Evolutionary conservation across 2,797 vertebrate genomes (phyloP).

Genomic region (Enteromius viviparus): DNA sequence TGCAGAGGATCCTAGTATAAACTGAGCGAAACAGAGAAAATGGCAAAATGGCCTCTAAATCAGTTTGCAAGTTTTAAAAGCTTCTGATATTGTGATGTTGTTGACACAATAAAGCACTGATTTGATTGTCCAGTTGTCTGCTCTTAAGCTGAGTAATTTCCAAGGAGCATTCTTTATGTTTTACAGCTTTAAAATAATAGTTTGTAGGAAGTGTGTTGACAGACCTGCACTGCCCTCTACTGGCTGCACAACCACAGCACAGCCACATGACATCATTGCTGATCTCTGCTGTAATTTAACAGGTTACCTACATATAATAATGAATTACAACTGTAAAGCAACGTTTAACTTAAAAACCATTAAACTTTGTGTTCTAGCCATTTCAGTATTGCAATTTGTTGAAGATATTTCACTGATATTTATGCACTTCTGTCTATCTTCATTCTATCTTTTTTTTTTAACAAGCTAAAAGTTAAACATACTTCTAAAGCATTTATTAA

Average conservation of each 20-base stretch:
- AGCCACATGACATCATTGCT: not conserved
- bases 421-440: not conserved
- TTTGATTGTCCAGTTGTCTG: not conserved
- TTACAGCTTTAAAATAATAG: not conserved
- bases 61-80: not conserved
- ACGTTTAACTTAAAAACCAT: not conserved
- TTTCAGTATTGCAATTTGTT: not conserved
- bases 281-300: not conserved
- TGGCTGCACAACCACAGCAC: slow-evolving; percentile 18
- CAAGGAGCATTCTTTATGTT: not conserved
- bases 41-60: no score
- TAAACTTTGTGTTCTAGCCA: not conserved
- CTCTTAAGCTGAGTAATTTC: not conserved
- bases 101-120: not conserved
- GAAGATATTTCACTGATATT: not conserved
- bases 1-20: no score
- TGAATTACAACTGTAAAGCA: not conserved
- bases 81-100: not conserved
- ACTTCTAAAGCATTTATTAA: no score
- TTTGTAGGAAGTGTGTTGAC: not conserved
- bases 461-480: no score
- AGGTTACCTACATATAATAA: not conserved
- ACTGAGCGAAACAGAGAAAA: no score
- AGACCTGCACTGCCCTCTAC: slow-evolving; percentile 40
- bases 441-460: not conserved